Percentiles rank a stretch among this genome's conserved stretches.
Conservation (phyloP, 2,113 vertebrate genomes). For the Spermophilus dauricus region DNA sequence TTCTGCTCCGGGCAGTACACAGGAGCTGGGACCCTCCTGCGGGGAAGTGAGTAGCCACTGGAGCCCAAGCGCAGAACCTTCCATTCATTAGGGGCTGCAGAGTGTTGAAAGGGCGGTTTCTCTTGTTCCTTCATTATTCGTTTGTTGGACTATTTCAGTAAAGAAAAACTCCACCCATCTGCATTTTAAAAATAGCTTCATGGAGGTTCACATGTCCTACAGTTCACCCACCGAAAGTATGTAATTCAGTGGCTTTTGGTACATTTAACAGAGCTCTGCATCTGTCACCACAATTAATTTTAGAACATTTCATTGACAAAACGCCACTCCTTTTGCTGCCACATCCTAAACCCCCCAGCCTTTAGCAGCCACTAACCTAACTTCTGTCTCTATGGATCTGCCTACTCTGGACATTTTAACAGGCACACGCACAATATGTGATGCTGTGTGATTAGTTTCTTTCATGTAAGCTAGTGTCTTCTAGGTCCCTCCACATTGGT, state of each 20-base stretch:
- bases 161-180: constrained; percentile 8
- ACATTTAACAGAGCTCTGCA: not conserved
- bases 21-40: not conserved
- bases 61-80: not conserved
- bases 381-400: not conserved
- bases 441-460: not conserved
- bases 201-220: not conserved
- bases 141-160: not conserved
- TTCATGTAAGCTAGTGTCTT: not conserved
- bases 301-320: not conserved
- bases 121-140: not conserved
- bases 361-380: not conserved
- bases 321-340: not conserved
- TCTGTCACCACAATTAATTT: not conserved
- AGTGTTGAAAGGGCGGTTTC: not conserved
- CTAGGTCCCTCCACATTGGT: not conserved
- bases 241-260: not conserved
- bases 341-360: not conserved
- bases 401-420: not conserved
- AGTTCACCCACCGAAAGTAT: not conserved
- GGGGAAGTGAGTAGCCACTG: not conserved
- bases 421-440: not conserved
- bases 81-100: not conserved
- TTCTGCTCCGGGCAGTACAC: not conserved
- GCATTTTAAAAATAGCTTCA: not conserved